A percentile compares a stretch with the other conserved stretches of the same genome.
Conservation (phyloP, 2,113 vertebrate genomes). For the Rhynchomys soricoides region DNA sequence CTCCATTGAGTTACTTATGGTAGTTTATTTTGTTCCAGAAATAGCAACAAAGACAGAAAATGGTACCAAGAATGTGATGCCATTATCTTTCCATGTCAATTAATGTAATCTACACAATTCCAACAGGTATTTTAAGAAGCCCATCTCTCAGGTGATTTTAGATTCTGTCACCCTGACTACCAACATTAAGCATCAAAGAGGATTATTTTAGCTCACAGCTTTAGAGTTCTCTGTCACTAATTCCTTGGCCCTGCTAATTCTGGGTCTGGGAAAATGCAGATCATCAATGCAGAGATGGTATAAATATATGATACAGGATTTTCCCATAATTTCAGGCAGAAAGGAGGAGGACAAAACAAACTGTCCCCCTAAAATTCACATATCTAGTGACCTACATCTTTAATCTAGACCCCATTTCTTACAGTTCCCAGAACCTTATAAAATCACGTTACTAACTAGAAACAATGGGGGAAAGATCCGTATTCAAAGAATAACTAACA, state of each 20-base stretch:
- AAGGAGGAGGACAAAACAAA: not conserved
- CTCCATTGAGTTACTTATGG: not conserved
- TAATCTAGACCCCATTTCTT: not conserved
- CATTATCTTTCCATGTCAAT: not conserved
- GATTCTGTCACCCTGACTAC: not conserved
- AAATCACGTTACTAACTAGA: not conserved
- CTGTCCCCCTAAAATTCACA: not conserved
- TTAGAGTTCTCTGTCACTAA: not conserved
- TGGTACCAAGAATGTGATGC: not conserved
- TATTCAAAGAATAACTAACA: not conserved
- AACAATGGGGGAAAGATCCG: not conserved
- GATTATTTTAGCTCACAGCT: not conserved
- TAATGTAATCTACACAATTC: not conserved
- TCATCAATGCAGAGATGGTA: not conserved
- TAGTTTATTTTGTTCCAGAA: not conserved
- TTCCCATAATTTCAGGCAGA: not conserved
- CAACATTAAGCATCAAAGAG: not conserved
- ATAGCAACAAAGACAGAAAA: not conserved
- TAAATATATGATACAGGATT: not conserved
- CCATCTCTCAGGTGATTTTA: not conserved
- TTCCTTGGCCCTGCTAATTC: not conserved
- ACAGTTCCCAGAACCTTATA: not conserved
- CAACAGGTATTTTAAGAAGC: not conserved
- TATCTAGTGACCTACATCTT: not conserved
- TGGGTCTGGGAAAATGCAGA: not conserved